Base-by-base conservation (phyloP, 1,140 invertebrate genomes). In the Euura saliciscinereae region DNA sequence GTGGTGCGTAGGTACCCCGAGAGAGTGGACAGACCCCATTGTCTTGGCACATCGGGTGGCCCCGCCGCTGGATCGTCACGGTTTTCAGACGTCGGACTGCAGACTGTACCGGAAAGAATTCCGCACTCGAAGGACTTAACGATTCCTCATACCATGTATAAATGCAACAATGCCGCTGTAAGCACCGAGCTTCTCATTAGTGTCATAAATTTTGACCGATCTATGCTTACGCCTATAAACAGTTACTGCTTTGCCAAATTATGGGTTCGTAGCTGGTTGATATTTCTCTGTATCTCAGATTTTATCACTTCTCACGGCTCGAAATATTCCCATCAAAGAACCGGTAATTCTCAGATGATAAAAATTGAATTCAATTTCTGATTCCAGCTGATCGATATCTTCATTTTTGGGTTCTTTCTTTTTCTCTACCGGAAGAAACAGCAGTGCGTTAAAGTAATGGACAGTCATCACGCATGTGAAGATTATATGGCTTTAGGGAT, bases 11-110 rank as follows among this genome's bases (percentile, higher is more conserved):
- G 28, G 28, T 28, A 28, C 28, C 11, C 68, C n/a, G 43, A 13
- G 13, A 69, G 11, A 44, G 10, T 45, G 28, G 42, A 45, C 68
- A 46, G 68, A 7, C 43, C 44, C 42, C 43, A 69, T 69, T 69
- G 68, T 69, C 68, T 46, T 45, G 42, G 11, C 68, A 8, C 68
- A 46, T 8, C 45, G 43, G 68, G 68, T 10, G 68, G 68, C 45
- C 28, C 28, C 68, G 2, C 68, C 51, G 51, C 51, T 59, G 13
- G 3, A 6, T 59, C 5, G 51, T 59, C 51, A 59, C 51, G 51
- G 51, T 59, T 59, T n/a, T 59, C 51, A 59, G 51, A 59, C 51
- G 51, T 8, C 51, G 5, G 6, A 3, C 51, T 59, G 51, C 6
- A 59, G 51, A 59, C 51, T 3, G 6, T 59, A n/a, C 51, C 13